Evolutionary conservation across 2,888 invertebrate genomes (phyloP).

Genomic region (Heteromyza rotundicornis): DNA sequence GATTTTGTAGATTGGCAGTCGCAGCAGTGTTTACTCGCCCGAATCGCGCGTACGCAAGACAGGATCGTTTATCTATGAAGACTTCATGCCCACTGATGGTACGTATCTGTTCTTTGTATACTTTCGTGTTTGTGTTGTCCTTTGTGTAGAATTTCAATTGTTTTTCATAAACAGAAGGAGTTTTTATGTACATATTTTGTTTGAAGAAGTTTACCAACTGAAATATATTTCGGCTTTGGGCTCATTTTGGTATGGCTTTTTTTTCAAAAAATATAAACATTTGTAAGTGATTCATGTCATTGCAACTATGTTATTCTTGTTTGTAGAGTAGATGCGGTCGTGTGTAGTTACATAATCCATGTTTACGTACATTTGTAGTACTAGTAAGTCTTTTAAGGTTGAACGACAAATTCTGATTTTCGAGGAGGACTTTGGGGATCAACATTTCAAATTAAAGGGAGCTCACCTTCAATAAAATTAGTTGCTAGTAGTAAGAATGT

Average conservation of each 20-base stretch:
- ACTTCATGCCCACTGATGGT: slow-evolving; percentile 99
- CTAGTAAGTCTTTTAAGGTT: no score
- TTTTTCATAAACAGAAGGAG: no score
- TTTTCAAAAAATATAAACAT: slow-evolving; percentile 1
- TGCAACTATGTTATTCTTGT: no score
- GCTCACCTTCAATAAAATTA: no score
- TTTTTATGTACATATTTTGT: not conserved
- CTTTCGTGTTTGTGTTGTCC: not conserved
- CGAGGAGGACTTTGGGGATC: no score
- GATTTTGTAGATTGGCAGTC: slow-evolving; percentile 83
- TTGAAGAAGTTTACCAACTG: not conserved
- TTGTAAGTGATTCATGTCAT: not conserved
- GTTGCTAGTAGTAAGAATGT: no score
- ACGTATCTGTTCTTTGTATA: slow-evolving; percentile 51
- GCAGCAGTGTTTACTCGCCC: slow-evolving; percentile 98
- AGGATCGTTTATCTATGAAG: slow-evolving; percentile 99
- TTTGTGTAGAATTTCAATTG: not conserved
- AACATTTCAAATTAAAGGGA: no score
- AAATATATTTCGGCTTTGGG: slow-evolving; percentile 22
- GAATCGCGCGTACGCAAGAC: slow-evolving; percentile 95
- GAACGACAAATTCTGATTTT: no score
- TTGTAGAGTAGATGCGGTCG: no score
- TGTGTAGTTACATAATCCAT: no score
- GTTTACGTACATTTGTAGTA: no score
- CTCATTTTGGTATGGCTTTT: slow-evolving; percentile 22